phyloP scores from a whole-genome alignment of 2,113 vertebrate species.

The Ciconia boyciana region DNA sequence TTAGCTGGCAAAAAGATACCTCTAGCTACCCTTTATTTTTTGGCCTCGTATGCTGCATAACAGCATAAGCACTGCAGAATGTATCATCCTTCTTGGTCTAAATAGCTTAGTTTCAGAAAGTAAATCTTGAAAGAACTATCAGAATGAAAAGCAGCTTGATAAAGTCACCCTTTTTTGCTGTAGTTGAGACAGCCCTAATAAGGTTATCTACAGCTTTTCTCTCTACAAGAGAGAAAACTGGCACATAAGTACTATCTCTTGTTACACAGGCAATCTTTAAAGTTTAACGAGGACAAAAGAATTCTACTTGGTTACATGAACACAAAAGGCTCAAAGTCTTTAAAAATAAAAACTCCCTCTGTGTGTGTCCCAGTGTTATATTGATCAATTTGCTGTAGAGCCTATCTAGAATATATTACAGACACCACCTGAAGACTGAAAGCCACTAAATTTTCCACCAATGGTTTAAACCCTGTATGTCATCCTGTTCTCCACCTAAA shows the following conservation, averaged over 20 bases:
- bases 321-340: not conserved
- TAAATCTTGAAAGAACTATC: not conserved
- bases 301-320: conserved; percentile 44
- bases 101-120: not conserved
- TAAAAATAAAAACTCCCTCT: not conserved
- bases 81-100: not conserved
- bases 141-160: not conserved
- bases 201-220: not conserved
- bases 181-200: not conserved
- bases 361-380: not conserved
- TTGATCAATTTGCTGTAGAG: not conserved
- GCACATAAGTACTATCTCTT: not conserved
- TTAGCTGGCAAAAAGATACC: not conserved
- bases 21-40: not conserved
- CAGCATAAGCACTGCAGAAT: not conserved
- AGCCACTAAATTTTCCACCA: not conserved
- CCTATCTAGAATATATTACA: not conserved
- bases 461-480: not conserved
- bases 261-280: conserved; percentile 4
- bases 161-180: not conserved
- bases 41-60: not conserved
- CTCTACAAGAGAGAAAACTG: not conserved
- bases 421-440: not conserved
- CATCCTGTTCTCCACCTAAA: not conserved
- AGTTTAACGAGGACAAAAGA: conserved; percentile 54